Evolutionary conservation across 2,113 vertebrate species (phyloP).

Genomic region (Panthera tigris): DNA sequence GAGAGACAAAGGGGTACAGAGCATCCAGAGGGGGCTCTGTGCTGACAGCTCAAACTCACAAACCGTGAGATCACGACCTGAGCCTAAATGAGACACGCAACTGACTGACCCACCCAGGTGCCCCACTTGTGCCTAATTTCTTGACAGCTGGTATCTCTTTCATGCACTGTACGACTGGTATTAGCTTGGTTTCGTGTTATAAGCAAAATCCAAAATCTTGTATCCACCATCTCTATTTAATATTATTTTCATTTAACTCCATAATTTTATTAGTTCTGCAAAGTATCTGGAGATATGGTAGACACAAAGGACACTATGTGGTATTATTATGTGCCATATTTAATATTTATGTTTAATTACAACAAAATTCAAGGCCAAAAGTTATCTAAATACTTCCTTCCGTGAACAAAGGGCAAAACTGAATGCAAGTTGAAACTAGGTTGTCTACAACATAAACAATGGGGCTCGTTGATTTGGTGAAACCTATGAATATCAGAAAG

Average conservation of each 20-base stretch:
- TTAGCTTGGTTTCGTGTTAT: background rate
- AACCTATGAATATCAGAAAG: background rate
- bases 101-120: no score
- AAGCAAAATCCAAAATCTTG: conserved; percentile 24
- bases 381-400: background rate
- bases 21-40: no score
- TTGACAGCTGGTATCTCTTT: background rate
- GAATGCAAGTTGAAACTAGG: conserved; percentile 16
- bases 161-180: background rate
- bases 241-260: conserved; percentile 16
- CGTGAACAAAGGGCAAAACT: conserved; percentile 8
- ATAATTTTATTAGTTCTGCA: conserved; percentile 15
- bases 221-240: background rate
- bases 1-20: no score
- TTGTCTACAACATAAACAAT: background rate
- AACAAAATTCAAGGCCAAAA: conserved; percentile 50
- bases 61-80: no score
- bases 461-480: background rate
- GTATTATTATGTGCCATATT: background rate
- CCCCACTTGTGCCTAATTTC: background rate
- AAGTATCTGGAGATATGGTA: background rate
- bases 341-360: conserved; percentile 10
- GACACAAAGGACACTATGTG: background rate
- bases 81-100: no score
- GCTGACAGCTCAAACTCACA: no score